Evolutionary conservation across 2,113 vertebrate species (phyloP).

Genomic region (Tichodroma muraria): DNA sequence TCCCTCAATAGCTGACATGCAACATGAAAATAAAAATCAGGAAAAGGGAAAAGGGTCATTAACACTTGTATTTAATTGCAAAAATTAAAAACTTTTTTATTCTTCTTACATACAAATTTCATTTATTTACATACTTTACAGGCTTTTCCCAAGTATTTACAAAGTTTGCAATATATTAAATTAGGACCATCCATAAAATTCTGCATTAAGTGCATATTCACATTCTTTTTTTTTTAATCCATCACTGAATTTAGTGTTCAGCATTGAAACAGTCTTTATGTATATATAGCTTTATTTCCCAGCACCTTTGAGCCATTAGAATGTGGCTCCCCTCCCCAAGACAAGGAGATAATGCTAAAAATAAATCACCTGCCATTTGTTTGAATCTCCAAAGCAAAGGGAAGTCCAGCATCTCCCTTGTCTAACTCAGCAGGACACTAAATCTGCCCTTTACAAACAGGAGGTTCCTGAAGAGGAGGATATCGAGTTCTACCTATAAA

Average conservation of each 20-base stretch:
- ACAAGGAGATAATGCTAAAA: background rate
- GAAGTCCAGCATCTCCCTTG: background rate
- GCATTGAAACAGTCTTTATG: background rate
- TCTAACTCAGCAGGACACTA: background rate
- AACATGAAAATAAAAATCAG: background rate
- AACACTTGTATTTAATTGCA: slow-evolving; percentile 55
- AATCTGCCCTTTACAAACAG: background rate
- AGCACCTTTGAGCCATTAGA: slow-evolving; percentile 40
- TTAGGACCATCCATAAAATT: slow-evolving; percentile 48
- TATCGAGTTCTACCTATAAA: background rate
- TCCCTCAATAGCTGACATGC: background rate
- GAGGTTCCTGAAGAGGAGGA: slow-evolving; percentile 6
- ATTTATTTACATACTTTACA: slow-evolving; percentile 65
- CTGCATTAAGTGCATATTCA: slow-evolving; percentile 60
- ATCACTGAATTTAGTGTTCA: background rate
- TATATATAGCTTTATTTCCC: background rate
- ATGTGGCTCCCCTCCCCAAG: background rate
- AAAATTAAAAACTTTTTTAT: slow-evolving; percentile 66
- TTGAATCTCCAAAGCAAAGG: background rate
- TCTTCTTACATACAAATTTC: slow-evolving; percentile 52
- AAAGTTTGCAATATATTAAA: slow-evolving; percentile 42
- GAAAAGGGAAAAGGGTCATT: background rate
- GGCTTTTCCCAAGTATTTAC: slow-evolving; percentile 41
- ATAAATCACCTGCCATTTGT: background rate
- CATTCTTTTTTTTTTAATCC: background rate